Conservation (phyloP, 2,888 invertebrate species). For the Syrista parreyssii region DNA sequence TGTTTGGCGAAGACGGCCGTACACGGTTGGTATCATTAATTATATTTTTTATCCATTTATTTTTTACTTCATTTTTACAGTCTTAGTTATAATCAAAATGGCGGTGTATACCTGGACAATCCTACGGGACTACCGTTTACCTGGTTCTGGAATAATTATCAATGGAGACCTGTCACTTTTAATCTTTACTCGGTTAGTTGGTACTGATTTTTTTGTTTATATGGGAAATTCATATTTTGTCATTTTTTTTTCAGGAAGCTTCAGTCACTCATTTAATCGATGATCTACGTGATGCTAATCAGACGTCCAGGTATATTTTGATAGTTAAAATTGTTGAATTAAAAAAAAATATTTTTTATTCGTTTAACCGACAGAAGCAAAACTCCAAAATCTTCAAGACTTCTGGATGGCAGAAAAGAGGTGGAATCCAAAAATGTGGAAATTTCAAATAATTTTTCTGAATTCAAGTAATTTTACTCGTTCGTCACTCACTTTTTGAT, state of each 20-base stretch:
- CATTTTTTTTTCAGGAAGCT: background rate
- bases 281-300: background rate
- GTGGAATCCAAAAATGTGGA: background rate
- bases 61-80: slow-evolving; percentile 25
- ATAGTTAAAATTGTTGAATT: background rate
- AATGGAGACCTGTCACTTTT: background rate
- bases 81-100: slow-evolving; percentile 50
- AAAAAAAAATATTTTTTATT: too few species aligned
- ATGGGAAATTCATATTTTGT: background rate
- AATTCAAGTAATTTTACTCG: background rate
- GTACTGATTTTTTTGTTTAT: background rate
- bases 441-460: background rate
- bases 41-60: background rate
- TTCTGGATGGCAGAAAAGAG: background rate
- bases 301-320: background rate
- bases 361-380: background rate
- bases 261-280: background rate
- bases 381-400: background rate
- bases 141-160: slow-evolving; percentile 40
- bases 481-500: background rate
- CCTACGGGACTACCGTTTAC: slow-evolving; percentile 33
- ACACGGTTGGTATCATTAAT: slow-evolving; percentile 33
- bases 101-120: slow-evolving; percentile 45
- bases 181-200: slow-evolving; percentile 22
- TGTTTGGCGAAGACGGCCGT: slow-evolving; percentile 41